Evolutionary conservation across 1,140 invertebrate genomes (phyloP).

Genomic region (Drosophila athabasca): DNA sequence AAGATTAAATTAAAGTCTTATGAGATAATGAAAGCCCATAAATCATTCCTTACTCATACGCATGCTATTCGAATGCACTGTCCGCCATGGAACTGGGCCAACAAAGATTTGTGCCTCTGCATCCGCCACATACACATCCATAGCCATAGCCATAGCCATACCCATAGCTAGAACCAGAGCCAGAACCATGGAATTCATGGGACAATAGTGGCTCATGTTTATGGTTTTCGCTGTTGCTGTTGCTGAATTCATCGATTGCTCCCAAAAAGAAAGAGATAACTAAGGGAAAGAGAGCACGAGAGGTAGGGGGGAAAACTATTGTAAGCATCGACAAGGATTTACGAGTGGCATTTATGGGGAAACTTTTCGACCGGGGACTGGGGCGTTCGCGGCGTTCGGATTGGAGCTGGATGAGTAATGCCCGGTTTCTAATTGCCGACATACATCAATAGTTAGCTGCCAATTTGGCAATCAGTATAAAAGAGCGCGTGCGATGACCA

Average conservation of each 20-base stretch:
- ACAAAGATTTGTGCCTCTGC: slow-evolving; percentile 42
- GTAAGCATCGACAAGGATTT: slow-evolving; percentile 67
- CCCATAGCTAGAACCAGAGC: slow-evolving; percentile 5
- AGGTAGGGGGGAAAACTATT: slow-evolving; percentile 47
- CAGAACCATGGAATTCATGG: slow-evolving; percentile 21
- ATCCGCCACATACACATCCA: slow-evolving; percentile 17
- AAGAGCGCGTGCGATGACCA: slow-evolving; percentile 65
- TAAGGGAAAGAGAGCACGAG: neutral
- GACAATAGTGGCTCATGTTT: slow-evolving; percentile 48
- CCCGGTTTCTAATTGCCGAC: slow-evolving; percentile 69
- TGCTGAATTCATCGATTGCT: slow-evolving; percentile 41
- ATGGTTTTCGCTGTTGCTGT: slow-evolving; percentile 40
- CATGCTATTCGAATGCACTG: slow-evolving; percentile 2
- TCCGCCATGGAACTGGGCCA: slow-evolving; percentile 35
- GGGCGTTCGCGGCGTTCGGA: neutral
- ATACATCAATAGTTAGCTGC: slow-evolving; percentile 80
- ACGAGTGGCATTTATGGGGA: slow-evolving; percentile 74
- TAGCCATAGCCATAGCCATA: slow-evolving; percentile 2
- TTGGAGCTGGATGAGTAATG: slow-evolving; percentile 58
- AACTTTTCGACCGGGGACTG: slow-evolving; percentile 30
- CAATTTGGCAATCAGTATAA: slow-evolving; percentile 79
- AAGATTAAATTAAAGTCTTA: too few species aligned
- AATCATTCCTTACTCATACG: neutral
- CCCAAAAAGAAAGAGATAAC: slow-evolving; percentile 14
- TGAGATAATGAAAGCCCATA: neutral